These are phyloP conservation scores for Watsonalla binaria DNA, from an alignment of 2,888 invertebrate genomes.

Conservation along the genomic window DNA sequence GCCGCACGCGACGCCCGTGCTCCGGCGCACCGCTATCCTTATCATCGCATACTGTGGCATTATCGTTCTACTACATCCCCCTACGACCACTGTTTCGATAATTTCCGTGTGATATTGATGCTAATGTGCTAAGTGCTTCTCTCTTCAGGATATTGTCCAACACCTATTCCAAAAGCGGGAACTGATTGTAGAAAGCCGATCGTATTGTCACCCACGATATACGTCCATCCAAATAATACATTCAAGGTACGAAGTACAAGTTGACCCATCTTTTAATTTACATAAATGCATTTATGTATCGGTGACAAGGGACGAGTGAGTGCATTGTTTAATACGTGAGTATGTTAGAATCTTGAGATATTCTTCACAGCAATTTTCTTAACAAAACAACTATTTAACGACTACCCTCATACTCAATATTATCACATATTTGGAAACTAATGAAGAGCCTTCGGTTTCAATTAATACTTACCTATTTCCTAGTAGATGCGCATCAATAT, in stretches of 20 bases:
- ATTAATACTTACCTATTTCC: too few relatives aligned
- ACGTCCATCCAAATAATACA: slow-evolving; percentile 45
- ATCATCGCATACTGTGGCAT: slow-evolving; percentile 25
- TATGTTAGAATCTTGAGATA: slow-evolving; percentile 6
- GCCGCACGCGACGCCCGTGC: slow-evolving; percentile 59
- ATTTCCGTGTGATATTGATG: not conserved
- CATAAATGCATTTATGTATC: slow-evolving; percentile 45
- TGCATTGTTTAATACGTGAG: slow-evolving; percentile 30
- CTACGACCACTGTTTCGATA: slow-evolving; percentile 3
- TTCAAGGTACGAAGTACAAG: slow-evolving; percentile 58
- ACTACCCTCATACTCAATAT: not conserved
- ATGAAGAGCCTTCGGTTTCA: too few relatives aligned
- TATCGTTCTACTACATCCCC: slow-evolving; percentile 15
- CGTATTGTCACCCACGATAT: slow-evolving; percentile 27
- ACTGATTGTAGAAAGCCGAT: slow-evolving; percentile 15
- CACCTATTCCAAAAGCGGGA: slow-evolving; percentile 10
- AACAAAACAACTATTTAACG: not conserved
- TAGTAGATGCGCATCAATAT: too few relatives aligned
- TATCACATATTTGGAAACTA: too few relatives aligned
- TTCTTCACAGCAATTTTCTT: slow-evolving; percentile 9
- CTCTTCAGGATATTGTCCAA: slow-evolving; percentile 13
- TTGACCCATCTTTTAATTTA: slow-evolving; percentile 36
- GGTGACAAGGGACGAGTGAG: slow-evolving; percentile 35
- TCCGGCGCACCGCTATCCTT: slow-evolving; percentile 22
- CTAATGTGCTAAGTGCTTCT: not conserved